Evolutionary conservation across 2,888 invertebrate species (phyloP).

Genomic region (Zootermopsis nevadensis): DNA sequence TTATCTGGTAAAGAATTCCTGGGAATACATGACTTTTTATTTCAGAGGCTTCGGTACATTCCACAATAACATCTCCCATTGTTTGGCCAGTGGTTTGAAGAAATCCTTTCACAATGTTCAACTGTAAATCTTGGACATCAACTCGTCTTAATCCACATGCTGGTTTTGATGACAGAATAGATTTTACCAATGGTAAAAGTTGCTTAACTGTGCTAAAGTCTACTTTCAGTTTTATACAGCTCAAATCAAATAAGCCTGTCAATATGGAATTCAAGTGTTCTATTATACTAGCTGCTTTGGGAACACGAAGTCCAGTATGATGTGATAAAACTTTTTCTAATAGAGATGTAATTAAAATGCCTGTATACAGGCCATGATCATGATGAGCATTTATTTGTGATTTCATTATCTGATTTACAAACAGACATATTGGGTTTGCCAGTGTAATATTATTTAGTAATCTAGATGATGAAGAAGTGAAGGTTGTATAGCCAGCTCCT

Average conservation of each 20-base stretch:
- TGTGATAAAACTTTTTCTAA: slow-evolving; percentile 40
- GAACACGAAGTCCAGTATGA: neutral
- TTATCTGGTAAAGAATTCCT: slow-evolving; percentile 46
- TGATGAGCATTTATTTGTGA: slow-evolving; percentile 43
- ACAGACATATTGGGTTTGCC: slow-evolving; percentile 49
- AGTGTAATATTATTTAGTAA: slow-evolving; percentile 46
- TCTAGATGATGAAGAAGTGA: slow-evolving; percentile 50
- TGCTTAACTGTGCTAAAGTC: slow-evolving; percentile 49
- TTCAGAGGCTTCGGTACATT: slow-evolving; percentile 22
- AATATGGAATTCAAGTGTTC: slow-evolving; percentile 33
- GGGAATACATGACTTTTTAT: slow-evolving; percentile 22
- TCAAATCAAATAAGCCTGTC: slow-evolving; percentile 6
- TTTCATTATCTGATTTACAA: slow-evolving; percentile 50
- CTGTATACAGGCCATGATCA: slow-evolving; percentile 51
- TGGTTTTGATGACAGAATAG: slow-evolving; percentile 48
- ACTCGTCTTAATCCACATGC: slow-evolving; percentile 39
- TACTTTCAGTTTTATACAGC: slow-evolving; percentile 42
- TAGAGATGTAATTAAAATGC: slow-evolving; percentile 43
- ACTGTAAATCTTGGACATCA: slow-evolving; percentile 37
- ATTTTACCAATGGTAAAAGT: slow-evolving; percentile 43
- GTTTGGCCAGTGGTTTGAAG: slow-evolving; percentile 39
- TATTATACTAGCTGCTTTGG: slow-evolving; percentile 20
- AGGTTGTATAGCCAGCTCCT: slow-evolving; percentile 44
- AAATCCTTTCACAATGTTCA: slow-evolving; percentile 47
- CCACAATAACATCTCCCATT: slow-evolving; percentile 46